Evolutionary conservation across 2,113 vertebrate genomes (phyloP).

Genomic region (Tragulus kanchil): DNA sequence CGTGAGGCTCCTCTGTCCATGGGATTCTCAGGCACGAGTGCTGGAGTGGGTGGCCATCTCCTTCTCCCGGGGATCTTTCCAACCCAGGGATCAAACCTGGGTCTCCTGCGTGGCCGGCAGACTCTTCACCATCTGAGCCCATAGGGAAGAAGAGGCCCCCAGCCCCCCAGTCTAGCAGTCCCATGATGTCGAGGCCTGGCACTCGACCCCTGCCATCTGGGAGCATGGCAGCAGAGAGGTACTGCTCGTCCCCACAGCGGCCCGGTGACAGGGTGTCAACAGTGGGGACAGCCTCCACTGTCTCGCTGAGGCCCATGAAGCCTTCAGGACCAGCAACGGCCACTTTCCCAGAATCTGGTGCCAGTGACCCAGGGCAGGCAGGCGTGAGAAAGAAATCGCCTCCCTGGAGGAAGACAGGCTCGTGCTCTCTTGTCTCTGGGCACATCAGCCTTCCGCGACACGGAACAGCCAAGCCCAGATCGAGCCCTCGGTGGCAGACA

Average conservation of each 20-base stretch:
- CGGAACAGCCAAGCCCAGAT: background rate
- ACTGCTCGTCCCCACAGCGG: accelerated
- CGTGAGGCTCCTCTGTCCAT: no score
- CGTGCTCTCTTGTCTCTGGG: background rate
- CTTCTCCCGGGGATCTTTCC: no score
- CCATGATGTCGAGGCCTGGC: accelerated
- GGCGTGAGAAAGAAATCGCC: no score
- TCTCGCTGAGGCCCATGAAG: background rate
- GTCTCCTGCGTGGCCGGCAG: no score
- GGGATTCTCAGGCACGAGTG: no score
- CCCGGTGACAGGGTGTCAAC: accelerated
- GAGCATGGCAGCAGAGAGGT: background rate
- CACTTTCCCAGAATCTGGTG: background rate
- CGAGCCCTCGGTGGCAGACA: background rate
- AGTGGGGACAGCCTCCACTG: accelerated
- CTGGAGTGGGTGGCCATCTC: no score
- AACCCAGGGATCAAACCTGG: no score
- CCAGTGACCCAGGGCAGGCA: background rate
- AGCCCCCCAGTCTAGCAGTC: background rate
- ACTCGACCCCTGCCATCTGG: accelerated
- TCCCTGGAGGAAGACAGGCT: background rate
- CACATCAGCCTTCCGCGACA: background rate
- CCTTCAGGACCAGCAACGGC: background rate
- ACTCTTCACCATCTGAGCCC: no score
- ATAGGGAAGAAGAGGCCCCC: background rate